These are phyloP conservation scores for Epinotia brunnichana DNA, from an alignment of 2,888 invertebrate species.

Conservation along the genomic window DNA sequence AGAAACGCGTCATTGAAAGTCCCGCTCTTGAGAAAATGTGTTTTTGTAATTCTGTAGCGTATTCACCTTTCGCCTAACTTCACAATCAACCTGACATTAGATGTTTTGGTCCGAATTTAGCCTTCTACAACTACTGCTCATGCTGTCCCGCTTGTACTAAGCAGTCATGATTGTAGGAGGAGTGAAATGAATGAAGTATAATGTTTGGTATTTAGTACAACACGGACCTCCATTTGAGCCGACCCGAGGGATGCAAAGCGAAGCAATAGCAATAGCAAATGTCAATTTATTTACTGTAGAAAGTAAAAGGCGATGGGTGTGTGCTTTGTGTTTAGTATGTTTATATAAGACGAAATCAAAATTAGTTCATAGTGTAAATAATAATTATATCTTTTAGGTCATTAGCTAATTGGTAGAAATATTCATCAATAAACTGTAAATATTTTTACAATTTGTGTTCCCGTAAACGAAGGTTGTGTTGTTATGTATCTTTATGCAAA, in stretches of 20 bases:
- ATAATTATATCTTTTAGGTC: conserved; percentile 29
- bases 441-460: conserved; percentile 45
- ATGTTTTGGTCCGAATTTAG: conserved; percentile 22
- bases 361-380: conserved; percentile 46
- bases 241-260: conserved; percentile 12
- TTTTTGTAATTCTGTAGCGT: conserved; percentile 11
- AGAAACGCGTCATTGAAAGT: background rate
- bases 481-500: conserved; percentile 45
- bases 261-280: conserved; percentile 44
- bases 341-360: conserved; percentile 55
- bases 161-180: background rate
- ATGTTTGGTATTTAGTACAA: conserved; percentile 14
- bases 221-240: conserved; percentile 11
- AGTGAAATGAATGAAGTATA: conserved; percentile 4
- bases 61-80: conserved; percentile 21
- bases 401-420: conserved; percentile 34
- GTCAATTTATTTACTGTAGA: conserved; percentile 72
- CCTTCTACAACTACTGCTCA: background rate
- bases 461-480: conserved; percentile 42
- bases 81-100: conserved; percentile 4
- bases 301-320: conserved; percentile 77
- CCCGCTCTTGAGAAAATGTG: background rate
- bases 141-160: conserved; percentile 25
- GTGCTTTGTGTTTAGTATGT: conserved; percentile 66
- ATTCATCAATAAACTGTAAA: conserved; percentile 45